Base-by-base conservation (phyloP, 2,113 vertebrate genomes). In the Balaeniceps rex region DNA sequence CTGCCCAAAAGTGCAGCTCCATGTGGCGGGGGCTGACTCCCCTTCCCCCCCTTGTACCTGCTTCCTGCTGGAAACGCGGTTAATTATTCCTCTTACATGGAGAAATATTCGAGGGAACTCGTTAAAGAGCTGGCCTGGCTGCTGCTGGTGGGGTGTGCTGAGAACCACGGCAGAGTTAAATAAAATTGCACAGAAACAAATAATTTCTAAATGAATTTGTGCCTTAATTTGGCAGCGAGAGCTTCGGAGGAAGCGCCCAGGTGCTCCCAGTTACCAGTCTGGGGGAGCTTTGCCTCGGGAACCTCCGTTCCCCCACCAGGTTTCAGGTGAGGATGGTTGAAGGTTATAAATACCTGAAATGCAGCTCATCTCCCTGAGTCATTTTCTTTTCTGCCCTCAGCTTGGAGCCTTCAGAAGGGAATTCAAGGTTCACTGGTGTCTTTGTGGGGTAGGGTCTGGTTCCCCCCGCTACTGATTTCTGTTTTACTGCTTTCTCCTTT, bases 291-390 rank as follows among this genome's bases (percentile, higher is more conserved):
- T 42, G 66, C 58, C 63, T 36, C 0, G 1, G 46, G 49, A 76
- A 1, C 46, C 54, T n/a, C 21, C 0, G 34, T 24, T 76, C 12
- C 40, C 52, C 49, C 17, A 0, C 3, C 34, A 4, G 34, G 16
- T 14, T 38, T 11, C 42, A 36, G 76, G 52, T 25, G 2, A 58
- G 71, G 54, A 9, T 49, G 0, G 0, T 14, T n/a, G 54, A 11
- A 31, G 80, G 1, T 66, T 44, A 26, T 10, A 82, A 92, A 88
- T 4, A 5, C n/a, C 86, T 14, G 7, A 72, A 57, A 44, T 23
- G 10, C 66, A 34, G n/a, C 7, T 78, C 5, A 0, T 9, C 5
- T 55, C n/a, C 51, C 83, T 7, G 4, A 21, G 26, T 7, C 0
- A 0, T 31, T 66, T 34, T 2, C 0, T 49, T 19, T 52, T 18